Evolutionary conservation across 2,888 invertebrate species (phyloP).

Genomic region (Linnaemya vulpina): DNA sequence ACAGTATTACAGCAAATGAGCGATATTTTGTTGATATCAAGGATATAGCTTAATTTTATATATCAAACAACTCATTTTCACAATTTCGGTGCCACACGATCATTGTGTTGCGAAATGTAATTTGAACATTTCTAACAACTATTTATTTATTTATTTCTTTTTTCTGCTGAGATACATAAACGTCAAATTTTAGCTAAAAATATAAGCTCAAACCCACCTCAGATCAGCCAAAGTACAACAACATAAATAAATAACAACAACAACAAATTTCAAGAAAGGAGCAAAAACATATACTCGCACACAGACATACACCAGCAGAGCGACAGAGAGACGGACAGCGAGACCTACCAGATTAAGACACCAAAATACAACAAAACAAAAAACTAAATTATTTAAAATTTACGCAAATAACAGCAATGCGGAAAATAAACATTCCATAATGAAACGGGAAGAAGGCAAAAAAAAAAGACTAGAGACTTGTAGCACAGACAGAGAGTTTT

Average conservation of each 20-base stretch:
- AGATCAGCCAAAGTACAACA: conserved; percentile 56
- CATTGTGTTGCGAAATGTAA: no score
- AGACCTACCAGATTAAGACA: conserved; percentile 44
- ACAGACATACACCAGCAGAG: neutral
- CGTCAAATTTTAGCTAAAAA: conserved; percentile 26
- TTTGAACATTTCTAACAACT: no score
- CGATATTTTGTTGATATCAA: no score
- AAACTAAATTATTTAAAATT: conserved; percentile 57
- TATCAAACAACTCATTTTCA: no score
- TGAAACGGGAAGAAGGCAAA: conserved; percentile 7
- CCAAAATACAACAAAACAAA: conserved; percentile 27
- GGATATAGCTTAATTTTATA: no score
- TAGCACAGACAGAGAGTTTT: conserved; percentile 47
- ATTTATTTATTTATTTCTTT: no score
- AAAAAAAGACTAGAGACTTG: conserved; percentile 27
- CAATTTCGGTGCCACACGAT: no score
- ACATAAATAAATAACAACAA: conserved; percentile 66
- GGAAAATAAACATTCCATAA: conserved; percentile 64
- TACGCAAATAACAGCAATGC: conserved; percentile 72
- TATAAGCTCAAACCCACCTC: conserved; percentile 57
- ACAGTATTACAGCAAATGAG: no score
- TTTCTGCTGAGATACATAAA: conserved; percentile 37
- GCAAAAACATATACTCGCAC: neutral
- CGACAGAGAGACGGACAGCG: neutral
- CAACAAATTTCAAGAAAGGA: conserved; percentile 38